These are phyloP conservation scores for Zaprionus davidi DNA, from an alignment of 1,140 invertebrate species.

Conservation along the genomic window DNA sequence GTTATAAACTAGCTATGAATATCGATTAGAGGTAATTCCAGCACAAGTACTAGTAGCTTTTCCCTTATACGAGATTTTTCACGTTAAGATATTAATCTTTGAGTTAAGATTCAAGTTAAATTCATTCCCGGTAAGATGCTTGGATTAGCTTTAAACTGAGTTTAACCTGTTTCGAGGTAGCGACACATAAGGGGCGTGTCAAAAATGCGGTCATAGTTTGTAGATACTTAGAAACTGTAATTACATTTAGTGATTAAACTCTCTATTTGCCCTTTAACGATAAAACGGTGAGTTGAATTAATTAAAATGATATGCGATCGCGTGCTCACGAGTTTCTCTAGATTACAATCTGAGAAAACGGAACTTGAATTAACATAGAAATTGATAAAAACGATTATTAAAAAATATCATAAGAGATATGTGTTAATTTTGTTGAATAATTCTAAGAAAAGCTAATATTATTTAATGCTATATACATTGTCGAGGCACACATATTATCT, in stretches of 20 bases:
- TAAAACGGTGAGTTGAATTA: slow-evolving; percentile 55
- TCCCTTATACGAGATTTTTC: not conserved
- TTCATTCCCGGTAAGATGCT: not conserved
- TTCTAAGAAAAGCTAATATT: not conserved
- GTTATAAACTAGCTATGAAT: slow-evolving; percentile 1
- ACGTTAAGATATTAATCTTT: not conserved
- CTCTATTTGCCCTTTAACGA: not conserved
- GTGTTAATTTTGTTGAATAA: not conserved
- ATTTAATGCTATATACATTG: not conserved
- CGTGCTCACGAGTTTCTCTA: slow-evolving; percentile 38
- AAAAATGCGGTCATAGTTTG: not conserved
- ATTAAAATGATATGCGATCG: slow-evolving; percentile 51
- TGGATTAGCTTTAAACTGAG: not conserved
- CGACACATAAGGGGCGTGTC: not conserved
- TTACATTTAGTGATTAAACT: not conserved
- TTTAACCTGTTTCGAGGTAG: not conserved
- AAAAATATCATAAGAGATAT: not conserved
- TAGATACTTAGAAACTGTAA: not conserved
- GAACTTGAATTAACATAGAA: not conserved
- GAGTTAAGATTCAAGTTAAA: not conserved
- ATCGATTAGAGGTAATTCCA: not conserved
- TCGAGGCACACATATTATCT: not conserved
- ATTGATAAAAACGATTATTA: not conserved
- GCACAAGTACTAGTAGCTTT: not conserved
- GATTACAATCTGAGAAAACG: not conserved